Conservation (phyloP, 2,113 vertebrate genomes). For the Amphiprion ocellaris region DNA sequence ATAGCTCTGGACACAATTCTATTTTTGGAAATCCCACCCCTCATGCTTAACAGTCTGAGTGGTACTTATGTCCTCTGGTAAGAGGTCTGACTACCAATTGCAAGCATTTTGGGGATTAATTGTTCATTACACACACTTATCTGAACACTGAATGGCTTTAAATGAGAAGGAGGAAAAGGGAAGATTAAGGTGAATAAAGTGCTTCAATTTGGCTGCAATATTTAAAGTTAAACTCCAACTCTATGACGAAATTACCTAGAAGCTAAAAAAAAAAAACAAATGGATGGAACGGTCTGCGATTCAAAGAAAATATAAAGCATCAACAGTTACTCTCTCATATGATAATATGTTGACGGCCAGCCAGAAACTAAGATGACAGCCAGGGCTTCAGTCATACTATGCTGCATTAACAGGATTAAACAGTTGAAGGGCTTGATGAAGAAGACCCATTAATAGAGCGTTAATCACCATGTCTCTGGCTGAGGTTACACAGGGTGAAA, state of each 20-base stretch:
- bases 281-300: neutral
- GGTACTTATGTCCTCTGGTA: constrained; percentile 9
- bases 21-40: constrained; percentile 1
- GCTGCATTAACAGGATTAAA: constrained; percentile 65
- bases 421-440: constrained; percentile 41
- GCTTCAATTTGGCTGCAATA: constrained; percentile 14
- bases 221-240: constrained; percentile 42
- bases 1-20: neutral
- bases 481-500: constrained; percentile 33
- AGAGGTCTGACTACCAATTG: constrained; percentile 33
- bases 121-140: constrained; percentile 49
- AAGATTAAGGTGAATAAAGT: constrained; percentile 12
- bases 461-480: constrained; percentile 50
- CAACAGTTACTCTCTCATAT: constrained; percentile 3
- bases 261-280: constrained; percentile 23
- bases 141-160: constrained; percentile 16
- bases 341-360: constrained; percentile 30
- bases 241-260: constrained; percentile 41
- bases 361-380: constrained; percentile 45
- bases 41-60: neutral
- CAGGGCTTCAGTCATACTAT: constrained; percentile 29
- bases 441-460: constrained; percentile 53
- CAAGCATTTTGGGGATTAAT: constrained; percentile 31
- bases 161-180: constrained; percentile 26
- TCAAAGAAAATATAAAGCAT: constrained; percentile 19